phyloP scores from a whole-genome alignment of 2,113 vertebrate species.

The Labeo catla region DNA sequence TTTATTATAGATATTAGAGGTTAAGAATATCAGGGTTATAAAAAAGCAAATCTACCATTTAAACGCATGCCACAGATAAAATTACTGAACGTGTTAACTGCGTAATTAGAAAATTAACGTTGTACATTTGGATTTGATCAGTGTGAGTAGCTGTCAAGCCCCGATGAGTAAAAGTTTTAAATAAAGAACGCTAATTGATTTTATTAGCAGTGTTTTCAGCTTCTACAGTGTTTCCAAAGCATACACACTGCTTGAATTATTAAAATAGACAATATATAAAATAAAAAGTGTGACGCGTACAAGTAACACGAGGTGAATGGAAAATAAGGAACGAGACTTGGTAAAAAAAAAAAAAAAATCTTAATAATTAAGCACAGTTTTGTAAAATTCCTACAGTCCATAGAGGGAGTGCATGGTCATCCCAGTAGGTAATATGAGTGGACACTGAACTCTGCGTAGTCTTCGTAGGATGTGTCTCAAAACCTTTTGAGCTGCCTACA shows the following conservation, averaged over 20 bases:
- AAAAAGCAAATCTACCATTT: neutral
- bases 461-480: neutral
- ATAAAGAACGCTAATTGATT: too few relatives aligned
- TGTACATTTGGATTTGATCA: neutral
- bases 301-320: neutral
- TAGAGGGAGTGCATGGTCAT: neutral
- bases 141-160: neutral
- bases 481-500: neutral
- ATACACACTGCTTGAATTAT: neutral
- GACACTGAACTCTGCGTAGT: neutral
- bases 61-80: too few relatives aligned
- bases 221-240: neutral
- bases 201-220: neutral
- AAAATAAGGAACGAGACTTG: neutral
- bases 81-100: neutral
- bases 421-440: constrained; percentile 1
- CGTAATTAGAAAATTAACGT: neutral
- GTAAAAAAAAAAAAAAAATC: neutral
- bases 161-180: neutral
- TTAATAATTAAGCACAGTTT: neutral
- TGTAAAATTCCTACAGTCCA: neutral
- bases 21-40: neutral
- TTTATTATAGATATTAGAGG: neutral
- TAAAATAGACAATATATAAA: neutral
- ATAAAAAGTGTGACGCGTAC: neutral